A percentile compares a stretch with the other conserved stretches of the same genome.
These are phyloP conservation scores for Catocala sponsa DNA, from an alignment of 2,888 invertebrate species.

Conservation along the genomic window DNA sequence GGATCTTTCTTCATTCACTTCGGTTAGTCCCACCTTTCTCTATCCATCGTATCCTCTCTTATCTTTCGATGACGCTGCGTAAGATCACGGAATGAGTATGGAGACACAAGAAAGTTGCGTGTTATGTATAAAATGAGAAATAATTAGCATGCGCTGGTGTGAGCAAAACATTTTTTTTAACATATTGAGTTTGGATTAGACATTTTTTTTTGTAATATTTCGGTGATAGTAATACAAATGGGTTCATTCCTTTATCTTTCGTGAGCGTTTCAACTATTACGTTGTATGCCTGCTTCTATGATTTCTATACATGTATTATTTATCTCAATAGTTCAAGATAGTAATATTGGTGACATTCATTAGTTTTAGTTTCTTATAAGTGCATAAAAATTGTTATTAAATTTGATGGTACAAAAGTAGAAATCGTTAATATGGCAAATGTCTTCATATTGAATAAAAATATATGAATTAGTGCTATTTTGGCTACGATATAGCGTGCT, in stretches of 20 bases:
- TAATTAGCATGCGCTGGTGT: no score
- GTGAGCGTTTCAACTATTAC: constrained; percentile 25
- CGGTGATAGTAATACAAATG: no score
- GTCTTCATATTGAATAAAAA: background rate
- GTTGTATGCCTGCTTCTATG: constrained; percentile 19
- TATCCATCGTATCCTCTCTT: constrained; percentile 66
- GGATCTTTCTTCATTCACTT: constrained; percentile 74
- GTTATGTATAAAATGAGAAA: no score
- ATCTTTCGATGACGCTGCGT: constrained; percentile 36
- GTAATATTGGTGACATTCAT: constrained; percentile 37
- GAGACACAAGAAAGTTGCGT: background rate
- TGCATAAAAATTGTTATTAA: constrained; percentile 45
- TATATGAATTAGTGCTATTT: background rate
- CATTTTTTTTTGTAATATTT: background rate
- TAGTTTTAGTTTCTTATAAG: constrained; percentile 17
- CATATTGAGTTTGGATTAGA: background rate
- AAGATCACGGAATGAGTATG: constrained; percentile 29
- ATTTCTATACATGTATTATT: constrained; percentile 23
- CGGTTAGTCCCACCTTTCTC: constrained; percentile 68
- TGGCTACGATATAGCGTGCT: background rate
- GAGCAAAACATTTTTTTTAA: background rate
- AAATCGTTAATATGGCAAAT: background rate
- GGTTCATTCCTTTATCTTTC: constrained; percentile 27
- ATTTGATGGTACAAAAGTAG: background rate
- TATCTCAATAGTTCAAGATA: constrained; percentile 11